phyloP scores from a whole-genome alignment of 2,888 invertebrate species.

The Patella ulyssiponensis region DNA sequence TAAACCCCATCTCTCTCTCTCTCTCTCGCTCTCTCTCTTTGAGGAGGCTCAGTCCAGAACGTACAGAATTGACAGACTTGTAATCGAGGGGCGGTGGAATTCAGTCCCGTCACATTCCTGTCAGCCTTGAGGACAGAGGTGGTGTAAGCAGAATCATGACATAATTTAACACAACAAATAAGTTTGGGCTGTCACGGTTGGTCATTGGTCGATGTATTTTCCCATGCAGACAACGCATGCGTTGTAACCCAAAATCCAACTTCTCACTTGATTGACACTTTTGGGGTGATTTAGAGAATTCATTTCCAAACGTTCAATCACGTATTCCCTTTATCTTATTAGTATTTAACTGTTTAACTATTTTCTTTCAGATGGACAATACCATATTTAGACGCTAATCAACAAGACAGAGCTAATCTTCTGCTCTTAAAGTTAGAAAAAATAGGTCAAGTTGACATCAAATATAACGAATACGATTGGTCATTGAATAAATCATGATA shows the following conservation, averaged over 20 bases:
- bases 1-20: no score
- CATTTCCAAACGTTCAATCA: no score
- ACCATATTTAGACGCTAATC: slow-evolving; percentile 55
- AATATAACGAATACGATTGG: slow-evolving; percentile 62
- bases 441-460: slow-evolving; percentile 55
- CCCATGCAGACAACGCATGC: no score
- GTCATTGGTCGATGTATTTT: neutral
- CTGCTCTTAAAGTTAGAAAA: slow-evolving; percentile 59
- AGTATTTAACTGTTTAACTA: no score
- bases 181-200: neutral
- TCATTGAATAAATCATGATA: slow-evolving; percentile 44
- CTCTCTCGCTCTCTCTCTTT: neutral
- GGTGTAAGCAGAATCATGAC: no score
- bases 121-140: no score
- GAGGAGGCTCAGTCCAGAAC: no score
- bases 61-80: no score
- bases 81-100: neutral
- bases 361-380: slow-evolving; percentile 60
- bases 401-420: slow-evolving; percentile 51
- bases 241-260: no score
- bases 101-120: neutral
- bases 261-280: no score
- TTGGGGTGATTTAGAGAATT: no score
- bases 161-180: no score
- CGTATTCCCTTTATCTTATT: neutral